phyloP scores from a whole-genome alignment of 2,888 invertebrate species.

The Trissoscelio sp. region DNA sequence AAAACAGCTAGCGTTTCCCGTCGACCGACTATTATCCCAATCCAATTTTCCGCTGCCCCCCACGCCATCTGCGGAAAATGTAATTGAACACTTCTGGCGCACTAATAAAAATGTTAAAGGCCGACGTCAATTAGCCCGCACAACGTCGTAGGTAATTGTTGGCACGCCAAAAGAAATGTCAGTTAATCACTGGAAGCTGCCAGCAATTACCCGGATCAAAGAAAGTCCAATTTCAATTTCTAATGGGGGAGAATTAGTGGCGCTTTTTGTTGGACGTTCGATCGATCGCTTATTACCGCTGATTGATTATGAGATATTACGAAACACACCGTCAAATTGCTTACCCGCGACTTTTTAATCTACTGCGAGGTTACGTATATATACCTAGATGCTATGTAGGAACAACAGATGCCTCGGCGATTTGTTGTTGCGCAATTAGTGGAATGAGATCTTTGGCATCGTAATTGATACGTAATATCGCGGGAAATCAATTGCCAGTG shows the following conservation, averaged over 20 bases:
- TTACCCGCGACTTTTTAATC: too few species aligned
- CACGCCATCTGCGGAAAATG: conserved; percentile 21
- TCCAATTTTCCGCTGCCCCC: conserved; percentile 20
- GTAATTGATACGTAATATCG: conserved; percentile 59
- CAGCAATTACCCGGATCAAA: conserved; percentile 55
- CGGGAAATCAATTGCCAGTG: conserved; percentile 58
- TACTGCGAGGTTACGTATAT: background rate
- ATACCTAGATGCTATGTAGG: background rate
- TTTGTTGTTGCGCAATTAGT: conserved; percentile 33
- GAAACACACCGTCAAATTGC: conserved; percentile 27
- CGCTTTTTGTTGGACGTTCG: conserved; percentile 26
- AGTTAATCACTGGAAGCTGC: conserved; percentile 38
- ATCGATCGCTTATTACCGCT: conserved; percentile 41
- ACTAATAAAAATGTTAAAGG: conserved; percentile 50
- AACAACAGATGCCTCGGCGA: conserved; percentile 23
- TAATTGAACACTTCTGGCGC: conserved; percentile 39
- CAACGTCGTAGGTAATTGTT: conserved; percentile 44
- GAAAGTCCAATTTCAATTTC: conserved; percentile 63
- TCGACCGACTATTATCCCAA: conserved; percentile 26
- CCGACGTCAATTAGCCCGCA: conserved; percentile 43
- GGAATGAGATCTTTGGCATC: conserved; percentile 9
- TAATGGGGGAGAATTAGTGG: conserved; percentile 50
- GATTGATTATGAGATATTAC: conserved; percentile 45
- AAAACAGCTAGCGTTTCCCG: conserved; percentile 23
- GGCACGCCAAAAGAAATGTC: conserved; percentile 39